Percentiles rank a stretch among this genome's conserved stretches.
Evolutionary conservation across 2,888 invertebrate species (phyloP).

Genomic region (Drosophila greeni): DNA sequence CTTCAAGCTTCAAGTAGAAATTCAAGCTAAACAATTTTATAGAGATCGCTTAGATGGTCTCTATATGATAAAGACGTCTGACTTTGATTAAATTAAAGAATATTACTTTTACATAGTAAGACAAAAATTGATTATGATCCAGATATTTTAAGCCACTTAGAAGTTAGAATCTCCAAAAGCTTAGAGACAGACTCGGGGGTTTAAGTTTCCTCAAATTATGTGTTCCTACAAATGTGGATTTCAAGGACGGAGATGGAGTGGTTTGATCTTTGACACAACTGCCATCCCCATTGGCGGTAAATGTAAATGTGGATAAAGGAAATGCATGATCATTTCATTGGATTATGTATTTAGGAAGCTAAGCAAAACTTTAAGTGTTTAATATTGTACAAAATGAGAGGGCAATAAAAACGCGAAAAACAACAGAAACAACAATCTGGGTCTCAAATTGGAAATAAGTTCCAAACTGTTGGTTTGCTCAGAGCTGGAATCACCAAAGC

Average conservation of each 20-base stretch:
- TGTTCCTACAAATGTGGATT: background rate
- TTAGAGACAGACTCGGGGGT: no score
- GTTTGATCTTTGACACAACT: background rate
- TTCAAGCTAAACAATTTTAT: background rate
- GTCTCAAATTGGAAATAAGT: background rate
- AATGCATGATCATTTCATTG: background rate
- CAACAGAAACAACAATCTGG: background rate
- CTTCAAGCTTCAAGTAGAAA: no score
- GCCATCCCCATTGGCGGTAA: background rate
- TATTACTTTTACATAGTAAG: no score
- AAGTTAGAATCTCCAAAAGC: no score
- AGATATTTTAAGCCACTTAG: no score
- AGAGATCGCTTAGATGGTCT: background rate
- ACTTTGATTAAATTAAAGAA: background rate
- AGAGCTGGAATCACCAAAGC: constrained; percentile 55
- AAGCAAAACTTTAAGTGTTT: background rate
- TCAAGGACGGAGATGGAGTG: no score
- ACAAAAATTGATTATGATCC: no score
- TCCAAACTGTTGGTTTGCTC: background rate
- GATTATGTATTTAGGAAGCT: background rate
- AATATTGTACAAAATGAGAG: background rate
- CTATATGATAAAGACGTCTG: background rate
- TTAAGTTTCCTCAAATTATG: background rate
- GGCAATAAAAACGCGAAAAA: background rate
- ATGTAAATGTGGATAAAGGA: background rate